These are phyloP conservation scores for Somateria mollissima DNA, from an alignment of 2,797 vertebrate species.

Conservation along the genomic window DNA sequence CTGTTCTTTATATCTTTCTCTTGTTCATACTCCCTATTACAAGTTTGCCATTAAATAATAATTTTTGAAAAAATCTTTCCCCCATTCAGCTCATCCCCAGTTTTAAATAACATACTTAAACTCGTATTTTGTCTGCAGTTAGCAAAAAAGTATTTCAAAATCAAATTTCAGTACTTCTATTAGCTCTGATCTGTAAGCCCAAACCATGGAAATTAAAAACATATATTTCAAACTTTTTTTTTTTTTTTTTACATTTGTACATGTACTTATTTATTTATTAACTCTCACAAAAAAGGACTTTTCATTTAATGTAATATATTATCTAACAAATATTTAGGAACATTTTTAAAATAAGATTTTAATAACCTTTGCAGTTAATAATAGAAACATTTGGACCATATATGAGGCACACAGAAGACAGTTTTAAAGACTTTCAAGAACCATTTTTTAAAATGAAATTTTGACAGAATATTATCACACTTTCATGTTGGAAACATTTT, in stretches of 20 bases:
- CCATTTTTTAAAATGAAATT: not conserved
- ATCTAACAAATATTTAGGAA: not conserved
- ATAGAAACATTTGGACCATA: not conserved
- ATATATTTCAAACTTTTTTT: too few relatives aligned
- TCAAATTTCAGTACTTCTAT: too few relatives aligned
- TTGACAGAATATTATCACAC: not conserved
- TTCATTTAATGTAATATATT: not conserved
- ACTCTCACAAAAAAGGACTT: not conserved
- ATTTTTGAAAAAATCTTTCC: too few relatives aligned
- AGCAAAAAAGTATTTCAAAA: too few relatives aligned
- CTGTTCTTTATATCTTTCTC: conserved; percentile 34
- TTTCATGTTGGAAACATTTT: not conserved
- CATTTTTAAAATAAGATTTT: not conserved
- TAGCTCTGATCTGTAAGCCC: too few relatives aligned
- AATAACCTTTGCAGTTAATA: not conserved
- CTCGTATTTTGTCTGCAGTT: too few relatives aligned
- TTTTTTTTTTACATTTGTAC: not conserved
- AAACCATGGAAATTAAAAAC: too few relatives aligned
- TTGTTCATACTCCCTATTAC: not conserved
- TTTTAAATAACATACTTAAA: too few relatives aligned
- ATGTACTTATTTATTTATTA: not conserved
- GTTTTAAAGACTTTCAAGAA: not conserved
- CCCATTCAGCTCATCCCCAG: too few relatives aligned
- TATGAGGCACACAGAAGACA: not conserved
- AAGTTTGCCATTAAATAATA: not conserved